phyloP scores from a whole-genome alignment of 2,888 invertebrate genomes.

The Chloroclysta siterata region DNA sequence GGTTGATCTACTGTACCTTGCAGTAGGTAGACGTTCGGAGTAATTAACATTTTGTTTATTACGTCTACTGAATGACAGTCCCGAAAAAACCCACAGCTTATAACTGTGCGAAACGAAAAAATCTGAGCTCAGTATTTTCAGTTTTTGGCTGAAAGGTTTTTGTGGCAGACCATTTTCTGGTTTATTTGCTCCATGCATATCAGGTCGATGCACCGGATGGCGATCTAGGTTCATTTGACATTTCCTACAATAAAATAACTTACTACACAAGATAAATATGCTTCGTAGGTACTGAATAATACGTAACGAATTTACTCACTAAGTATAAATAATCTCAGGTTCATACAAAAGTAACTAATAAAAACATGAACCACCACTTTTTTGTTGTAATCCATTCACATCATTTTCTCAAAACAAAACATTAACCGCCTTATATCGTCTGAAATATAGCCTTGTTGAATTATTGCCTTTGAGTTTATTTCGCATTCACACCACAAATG shows the following conservation, averaged over 20 bases:
- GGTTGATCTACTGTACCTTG: too few species aligned
- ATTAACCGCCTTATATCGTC: slow-evolving; percentile 22
- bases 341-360: slow-evolving; percentile 9
- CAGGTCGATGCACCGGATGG: background rate
- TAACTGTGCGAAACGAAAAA: background rate
- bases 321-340: slow-evolving; percentile 22
- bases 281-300: background rate
- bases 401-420: slow-evolving; percentile 27
- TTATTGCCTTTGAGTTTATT: slow-evolving; percentile 26
- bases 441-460: slow-evolving; percentile 28
- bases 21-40: too few species aligned
- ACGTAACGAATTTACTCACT: slow-evolving; percentile 21
- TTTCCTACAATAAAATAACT: too few species aligned
- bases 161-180: background rate
- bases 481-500: slow-evolving; percentile 27
- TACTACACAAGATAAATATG: too few species aligned
- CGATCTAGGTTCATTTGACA: too few species aligned
- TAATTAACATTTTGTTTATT: too few species aligned
- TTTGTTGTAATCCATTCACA: slow-evolving; percentile 14
- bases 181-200: background rate
- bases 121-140: background rate
- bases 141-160: background rate
- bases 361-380: slow-evolving; percentile 19
- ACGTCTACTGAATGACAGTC: too few species aligned
- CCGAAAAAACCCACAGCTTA: background rate